Evolutionary conservation across 2,113 vertebrate species (phyloP), one percentile per base, ranked within the genome.

Genomic region (Oryzias curvinotus): DNA sequence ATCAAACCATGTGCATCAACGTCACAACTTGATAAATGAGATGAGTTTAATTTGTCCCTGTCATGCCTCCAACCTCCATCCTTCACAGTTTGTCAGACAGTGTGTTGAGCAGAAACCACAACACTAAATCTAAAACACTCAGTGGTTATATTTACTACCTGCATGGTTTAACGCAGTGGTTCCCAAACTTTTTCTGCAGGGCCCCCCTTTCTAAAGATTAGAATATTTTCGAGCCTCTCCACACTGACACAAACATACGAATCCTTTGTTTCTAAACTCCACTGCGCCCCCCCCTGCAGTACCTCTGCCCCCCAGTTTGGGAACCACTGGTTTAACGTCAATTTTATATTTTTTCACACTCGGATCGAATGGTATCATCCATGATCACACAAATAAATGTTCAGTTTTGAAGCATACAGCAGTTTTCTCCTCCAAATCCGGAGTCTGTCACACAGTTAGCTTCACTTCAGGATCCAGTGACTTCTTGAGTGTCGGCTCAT

Each of bases 91-190:
- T 30, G 21, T 7, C 61, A 56, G 8, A 68, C 43, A 62, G 56
- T 44, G 55, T 49, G 23, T 60, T 63, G 52, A 53, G 60, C 30
- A 70, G 1, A 46, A 45, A 75, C 73, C 76, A 60, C 41, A 79
- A 63, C 50, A 71, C 58, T 52, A 57, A 68, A 26, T 52, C 45
- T 63, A 59, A 66, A 61, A 18, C 72, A 68, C 55, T 73, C 59
- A 68, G 47, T n/a, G 10, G 25, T 68, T 18, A 65, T 41, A 63
- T 61, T 65, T 62, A 68, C 41, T 50, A 56, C 26, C 60, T 36
- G 25, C 57, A 36, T 48, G 50, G 50, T 62, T 10, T 36, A 36
- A 36, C 30, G 2, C n/a, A n/a, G n/a, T n/a, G n/a, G n/a, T n/a
- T n/a, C n/a, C n/a, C n/a, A n/a, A n/a, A n/a, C n/a, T n/a, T n/a